Evolutionary conservation across 2,113 vertebrate species (phyloP).

Genomic region (Rhineura floridana): DNA sequence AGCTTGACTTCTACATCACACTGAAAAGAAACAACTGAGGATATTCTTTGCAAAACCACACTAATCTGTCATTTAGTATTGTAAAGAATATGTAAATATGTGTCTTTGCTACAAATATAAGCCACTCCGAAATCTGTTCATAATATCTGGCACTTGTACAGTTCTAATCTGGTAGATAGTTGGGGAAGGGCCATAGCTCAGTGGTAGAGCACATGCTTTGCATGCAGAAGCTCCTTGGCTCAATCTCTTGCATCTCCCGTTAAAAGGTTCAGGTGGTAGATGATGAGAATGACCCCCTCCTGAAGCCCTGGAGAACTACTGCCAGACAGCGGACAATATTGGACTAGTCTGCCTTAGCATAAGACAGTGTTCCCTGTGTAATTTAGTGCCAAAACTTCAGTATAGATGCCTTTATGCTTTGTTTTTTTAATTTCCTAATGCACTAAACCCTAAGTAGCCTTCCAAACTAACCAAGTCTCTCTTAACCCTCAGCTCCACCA

Average conservation of each 20-base stretch:
- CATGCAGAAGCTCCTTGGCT: background rate
- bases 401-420: background rate
- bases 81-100: background rate
- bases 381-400: background rate
- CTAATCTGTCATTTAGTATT: background rate
- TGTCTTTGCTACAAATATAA: background rate
- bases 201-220: no score
- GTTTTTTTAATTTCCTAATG: background rate
- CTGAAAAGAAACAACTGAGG: background rate
- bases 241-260: no score
- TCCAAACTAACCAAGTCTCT: background rate
- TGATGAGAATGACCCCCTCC: background rate
- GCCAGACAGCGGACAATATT: no score
- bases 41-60: background rate
- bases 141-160: background rate
- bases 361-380: background rate
- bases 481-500: background rate
- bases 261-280: background rate
- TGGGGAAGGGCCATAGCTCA: background rate
- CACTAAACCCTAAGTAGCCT: background rate
- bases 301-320: no score
- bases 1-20: background rate
- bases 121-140: background rate
- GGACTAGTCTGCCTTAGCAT: no score
- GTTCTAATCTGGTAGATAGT: background rate